Evolutionary conservation across 2,888 invertebrate species (phyloP).

Genomic region (Drosophila imparisetae): DNA sequence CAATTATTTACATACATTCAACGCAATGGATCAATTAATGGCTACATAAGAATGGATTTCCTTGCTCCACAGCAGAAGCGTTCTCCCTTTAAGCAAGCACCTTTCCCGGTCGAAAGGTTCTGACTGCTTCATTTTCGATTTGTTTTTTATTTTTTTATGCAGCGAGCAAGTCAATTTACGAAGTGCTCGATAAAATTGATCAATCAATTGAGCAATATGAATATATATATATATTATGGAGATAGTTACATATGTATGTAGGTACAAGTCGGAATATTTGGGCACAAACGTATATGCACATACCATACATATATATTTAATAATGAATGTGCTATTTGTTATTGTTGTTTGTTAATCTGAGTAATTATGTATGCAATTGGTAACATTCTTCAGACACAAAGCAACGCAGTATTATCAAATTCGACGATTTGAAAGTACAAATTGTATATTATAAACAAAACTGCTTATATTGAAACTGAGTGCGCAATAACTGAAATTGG

Average conservation of each 20-base stretch:
- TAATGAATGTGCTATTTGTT: background rate
- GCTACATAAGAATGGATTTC: background rate
- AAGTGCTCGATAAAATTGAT: background rate
- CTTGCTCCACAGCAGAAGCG: background rate
- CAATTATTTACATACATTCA: background rate
- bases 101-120: no score
- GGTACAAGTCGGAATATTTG: background rate
- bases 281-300: background rate
- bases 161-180: background rate
- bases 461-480: conserved; percentile 19
- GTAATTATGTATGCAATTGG: background rate
- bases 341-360: background rate
- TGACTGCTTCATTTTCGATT: background rate
- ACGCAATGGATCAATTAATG: background rate
- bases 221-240: background rate
- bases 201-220: background rate
- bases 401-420: background rate
- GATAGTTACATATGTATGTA: background rate
- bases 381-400: background rate
- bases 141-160: background rate
- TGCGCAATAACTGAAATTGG: conserved; percentile 70
- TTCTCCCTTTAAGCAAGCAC: background rate
- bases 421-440: background rate
- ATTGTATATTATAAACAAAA: conserved; percentile 11
- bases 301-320: background rate